Base-by-base conservation (phyloP, 2,888 invertebrate species). In the Smittia sp. region DNA sequence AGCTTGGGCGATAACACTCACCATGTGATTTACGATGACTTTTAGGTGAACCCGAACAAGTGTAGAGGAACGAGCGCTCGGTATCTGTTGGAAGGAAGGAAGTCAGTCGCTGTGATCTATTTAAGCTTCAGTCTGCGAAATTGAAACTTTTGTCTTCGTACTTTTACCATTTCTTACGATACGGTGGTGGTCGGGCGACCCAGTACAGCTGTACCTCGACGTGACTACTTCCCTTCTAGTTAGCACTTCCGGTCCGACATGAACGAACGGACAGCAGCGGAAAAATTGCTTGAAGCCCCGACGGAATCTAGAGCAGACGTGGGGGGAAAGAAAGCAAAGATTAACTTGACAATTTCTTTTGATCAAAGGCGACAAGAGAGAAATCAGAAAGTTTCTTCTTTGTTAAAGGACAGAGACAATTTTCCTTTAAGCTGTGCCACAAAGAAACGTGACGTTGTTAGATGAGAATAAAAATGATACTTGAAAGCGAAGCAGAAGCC, bases 261-360 rank as follows among this genome's bases (percentile, higher is more conserved):
- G 86, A 24, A 93, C 88, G 78, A 88, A 90, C 1, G 92, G 91
- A 78, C 94, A 91, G 85, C 94, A 96, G 78, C 91, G 90, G 84
- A 96, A 96, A 81, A 95, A 92, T 81, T 93, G 91, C 79, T 92
- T 92, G 83, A 97, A 96, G 7, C 97, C 97, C 77, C 94, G 88
- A 65, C 96, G 89, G 83, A 97, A 97, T 81, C 96, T 96, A 32
- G 9, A 32, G 32, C 32, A 9, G 32, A 32, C n/a, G n/a, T n/a
- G 32, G 83, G 20, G 82, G 83, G 68, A 74, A 76, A 24, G 15
- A 2, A 69, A 24, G 25, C 62, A 9, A 32, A 15, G 22, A 69
- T 58, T 62, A 18, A 7, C n/a, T 58, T 58, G 22, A 58, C 58
- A 58, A 22, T 4, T 58, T 58, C 46, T 46, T 46, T 46, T n/a